A percentile compares a stretch with the other conserved stretches of the same genome.
Conservation (phyloP, 2,888 invertebrate genomes). For the Azorinus chamasolen region DNA sequence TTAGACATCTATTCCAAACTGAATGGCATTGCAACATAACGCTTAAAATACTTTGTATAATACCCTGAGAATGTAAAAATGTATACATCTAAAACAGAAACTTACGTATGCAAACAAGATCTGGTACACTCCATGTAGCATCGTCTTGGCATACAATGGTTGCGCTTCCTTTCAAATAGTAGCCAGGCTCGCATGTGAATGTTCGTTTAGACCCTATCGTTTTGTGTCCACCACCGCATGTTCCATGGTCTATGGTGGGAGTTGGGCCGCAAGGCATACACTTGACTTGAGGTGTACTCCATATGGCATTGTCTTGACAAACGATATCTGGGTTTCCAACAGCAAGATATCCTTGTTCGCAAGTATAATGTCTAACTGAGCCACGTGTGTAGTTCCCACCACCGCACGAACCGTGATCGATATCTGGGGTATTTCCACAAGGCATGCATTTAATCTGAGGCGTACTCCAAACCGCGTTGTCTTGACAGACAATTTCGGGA, state of each 20-base stretch:
- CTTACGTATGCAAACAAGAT: neutral
- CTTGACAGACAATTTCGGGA: conserved; percentile 31
- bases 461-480: conserved; percentile 26
- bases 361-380: conserved; percentile 21
- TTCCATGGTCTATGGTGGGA: conserved; percentile 7
- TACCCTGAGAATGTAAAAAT: no score
- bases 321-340: conserved; percentile 34
- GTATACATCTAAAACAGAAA: no score
- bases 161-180: conserved; percentile 1
- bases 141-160: neutral
- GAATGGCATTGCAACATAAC: no score
- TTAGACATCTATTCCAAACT: no score
- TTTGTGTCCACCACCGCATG: conserved; percentile 1
- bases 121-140: conserved; percentile 13
- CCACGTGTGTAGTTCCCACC: conserved; percentile 35
- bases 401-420: conserved; percentile 32
- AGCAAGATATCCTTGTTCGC: conserved; percentile 35
- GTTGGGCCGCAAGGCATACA: conserved; percentile 18
- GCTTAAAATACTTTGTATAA: no score
- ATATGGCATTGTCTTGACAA: conserved; percentile 30
- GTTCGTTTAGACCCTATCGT: conserved; percentile 1
- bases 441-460: conserved; percentile 43
- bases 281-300: conserved; percentile 22
- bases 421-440: conserved; percentile 25
- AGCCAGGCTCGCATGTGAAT: conserved; percentile 4